These are phyloP conservation scores for Gonatopus flavifemur DNA, from an alignment of 1,140 invertebrate species.

Conservation along the genomic window DNA sequence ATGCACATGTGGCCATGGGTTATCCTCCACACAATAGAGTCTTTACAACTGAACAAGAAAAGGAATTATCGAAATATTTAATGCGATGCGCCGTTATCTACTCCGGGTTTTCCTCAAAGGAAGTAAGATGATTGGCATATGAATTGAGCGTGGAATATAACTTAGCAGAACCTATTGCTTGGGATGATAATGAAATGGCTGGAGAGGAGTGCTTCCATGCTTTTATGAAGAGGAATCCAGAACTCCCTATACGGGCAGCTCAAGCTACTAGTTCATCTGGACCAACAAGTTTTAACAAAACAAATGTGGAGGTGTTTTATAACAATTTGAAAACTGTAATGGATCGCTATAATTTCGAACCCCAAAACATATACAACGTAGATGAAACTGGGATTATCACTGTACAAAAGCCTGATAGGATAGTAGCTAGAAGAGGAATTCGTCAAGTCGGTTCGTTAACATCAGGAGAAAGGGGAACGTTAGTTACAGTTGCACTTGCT, in stretches of 20 bases:
- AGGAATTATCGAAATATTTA: slow-evolving; percentile 33
- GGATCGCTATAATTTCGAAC: slow-evolving; percentile 33
- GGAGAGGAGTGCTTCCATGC: slow-evolving; percentile 53
- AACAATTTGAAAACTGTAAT: slow-evolving; percentile 40
- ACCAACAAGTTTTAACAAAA: slow-evolving; percentile 56
- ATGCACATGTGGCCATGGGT: slow-evolving; percentile 26
- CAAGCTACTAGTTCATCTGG: slow-evolving; percentile 52
- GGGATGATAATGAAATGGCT: slow-evolving; percentile 40
- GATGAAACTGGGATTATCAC: slow-evolving; percentile 53
- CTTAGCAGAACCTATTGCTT: slow-evolving; percentile 37
- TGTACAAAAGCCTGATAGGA: slow-evolving; percentile 38
- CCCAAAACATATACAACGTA: slow-evolving; percentile 51
- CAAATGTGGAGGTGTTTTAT: slow-evolving; percentile 44
- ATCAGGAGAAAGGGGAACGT: slow-evolving; percentile 47
- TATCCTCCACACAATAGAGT: slow-evolving; percentile 31
- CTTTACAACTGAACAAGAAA: slow-evolving; percentile 32
- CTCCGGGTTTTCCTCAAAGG: slow-evolving; percentile 42
- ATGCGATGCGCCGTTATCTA: slow-evolving; percentile 37
- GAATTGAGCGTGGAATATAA: slow-evolving; percentile 40
- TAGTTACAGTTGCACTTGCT: slow-evolving; percentile 47
- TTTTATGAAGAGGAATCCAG: slow-evolving; percentile 53
- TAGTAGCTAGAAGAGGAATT: slow-evolving; percentile 43
- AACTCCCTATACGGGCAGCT: slow-evolving; percentile 47
- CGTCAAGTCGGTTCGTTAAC: slow-evolving; percentile 52
- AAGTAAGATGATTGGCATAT: slow-evolving; percentile 47